Evolutionary conservation across 2,888 invertebrate species (phyloP).

Genomic region (Catocala sponsa): DNA sequence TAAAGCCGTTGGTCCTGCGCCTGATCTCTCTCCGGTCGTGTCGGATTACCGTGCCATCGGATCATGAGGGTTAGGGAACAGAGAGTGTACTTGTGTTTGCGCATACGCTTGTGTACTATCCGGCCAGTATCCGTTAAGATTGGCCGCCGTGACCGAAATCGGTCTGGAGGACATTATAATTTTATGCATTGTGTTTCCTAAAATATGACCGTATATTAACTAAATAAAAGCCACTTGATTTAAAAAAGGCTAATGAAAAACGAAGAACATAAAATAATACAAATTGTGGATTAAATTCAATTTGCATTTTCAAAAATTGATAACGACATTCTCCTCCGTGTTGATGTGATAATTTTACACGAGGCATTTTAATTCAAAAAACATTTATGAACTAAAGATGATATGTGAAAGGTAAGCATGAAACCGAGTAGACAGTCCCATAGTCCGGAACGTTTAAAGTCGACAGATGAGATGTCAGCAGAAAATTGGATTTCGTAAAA

Average conservation of each 20-base stretch:
- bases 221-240: no score
- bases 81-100: no score
- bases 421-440: slow-evolving; percentile 81
- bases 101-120: no score
- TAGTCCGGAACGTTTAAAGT: slow-evolving; percentile 83
- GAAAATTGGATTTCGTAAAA: slow-evolving; percentile 88
- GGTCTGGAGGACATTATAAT: no score
- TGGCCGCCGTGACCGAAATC: no score
- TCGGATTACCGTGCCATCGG: no score
- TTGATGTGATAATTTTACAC: slow-evolving; percentile 42
- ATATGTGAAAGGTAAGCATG: slow-evolving; percentile 77
- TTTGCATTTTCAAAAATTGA: slow-evolving; percentile 20
- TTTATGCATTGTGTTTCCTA: no score
- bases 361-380: slow-evolving; percentile 57
- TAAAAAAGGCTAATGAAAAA: slow-evolving; percentile 1
- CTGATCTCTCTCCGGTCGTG: no score
- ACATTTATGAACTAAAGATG: slow-evolving; percentile 63
- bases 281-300: slow-evolving; percentile 15
- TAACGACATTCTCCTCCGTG: slow-evolving; percentile 19
- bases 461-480: slow-evolving; percentile 88
- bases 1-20: no score
- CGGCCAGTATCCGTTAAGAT: no score
- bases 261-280: slow-evolving; percentile 4
- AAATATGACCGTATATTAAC: no score
- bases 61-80: no score